These are phyloP conservation scores for Ceyx melanurus DNA, from an alignment of 2,113 vertebrate genomes.

Conservation along the genomic window DNA sequence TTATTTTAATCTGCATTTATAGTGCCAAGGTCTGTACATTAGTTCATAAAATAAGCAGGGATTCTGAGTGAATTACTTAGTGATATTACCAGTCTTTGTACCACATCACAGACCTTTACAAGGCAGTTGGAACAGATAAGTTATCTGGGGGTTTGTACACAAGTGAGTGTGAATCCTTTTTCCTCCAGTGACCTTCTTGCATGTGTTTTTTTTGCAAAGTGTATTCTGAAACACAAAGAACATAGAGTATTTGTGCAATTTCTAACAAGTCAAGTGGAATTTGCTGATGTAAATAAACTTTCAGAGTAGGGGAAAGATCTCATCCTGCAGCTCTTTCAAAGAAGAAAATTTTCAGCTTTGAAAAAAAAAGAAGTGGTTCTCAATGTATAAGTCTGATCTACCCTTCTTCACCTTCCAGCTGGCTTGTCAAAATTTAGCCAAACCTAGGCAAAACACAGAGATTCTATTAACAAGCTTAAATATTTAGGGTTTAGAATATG, in stretches of 20 bases:
- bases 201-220: background rate
- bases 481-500: background rate
- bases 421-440: background rate
- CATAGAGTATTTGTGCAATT: background rate
- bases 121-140: slow-evolving; percentile 11
- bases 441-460: background rate
- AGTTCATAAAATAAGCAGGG: slow-evolving; percentile 29
- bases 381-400: background rate
- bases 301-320: background rate
- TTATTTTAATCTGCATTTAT: slow-evolving; percentile 38
- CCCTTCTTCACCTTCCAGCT: too few species aligned
- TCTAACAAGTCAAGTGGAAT: background rate
- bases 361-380: background rate
- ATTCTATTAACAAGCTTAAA: background rate
- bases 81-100: slow-evolving; percentile 9
- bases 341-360: background rate
- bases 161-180: background rate
- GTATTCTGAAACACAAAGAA: background rate
- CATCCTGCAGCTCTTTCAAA: background rate
- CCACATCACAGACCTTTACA: slow-evolving; percentile 18
- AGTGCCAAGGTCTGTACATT: background rate
- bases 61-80: slow-evolving; percentile 18
- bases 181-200: background rate
- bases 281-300: background rate
- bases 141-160: background rate